Conservation (phyloP, 1,140 invertebrate species). For the Condylostylus longicornis region DNA sequence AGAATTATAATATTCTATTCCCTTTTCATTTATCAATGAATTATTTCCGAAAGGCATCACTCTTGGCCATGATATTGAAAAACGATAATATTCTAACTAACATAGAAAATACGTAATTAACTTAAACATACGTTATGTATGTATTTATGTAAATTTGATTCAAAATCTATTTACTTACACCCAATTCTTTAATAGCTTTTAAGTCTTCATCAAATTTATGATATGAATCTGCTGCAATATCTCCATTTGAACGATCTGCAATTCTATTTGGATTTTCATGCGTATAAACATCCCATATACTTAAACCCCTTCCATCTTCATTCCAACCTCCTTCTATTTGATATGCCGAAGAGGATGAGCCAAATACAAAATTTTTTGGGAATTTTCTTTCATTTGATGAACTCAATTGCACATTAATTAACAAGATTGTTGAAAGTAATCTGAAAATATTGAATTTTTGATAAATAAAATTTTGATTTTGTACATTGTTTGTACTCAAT, state of each 20-base stretch:
- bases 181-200: constrained; percentile 31
- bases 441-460: too few species aligned
- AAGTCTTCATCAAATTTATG: constrained; percentile 37
- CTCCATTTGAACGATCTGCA: constrained; percentile 30
- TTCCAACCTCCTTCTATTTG: constrained; percentile 50
- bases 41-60: constrained; percentile 40
- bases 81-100: constrained; percentile 28
- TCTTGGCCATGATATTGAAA: constrained; percentile 39
- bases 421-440: not conserved
- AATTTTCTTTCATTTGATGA: too few species aligned
- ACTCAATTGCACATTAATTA: too few species aligned
- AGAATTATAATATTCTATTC: constrained; percentile 44
- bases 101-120: too few species aligned
- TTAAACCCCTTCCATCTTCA: constrained; percentile 39
- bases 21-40: constrained; percentile 36
- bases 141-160: not conserved
- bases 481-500: too few species aligned
- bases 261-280: constrained; percentile 35
- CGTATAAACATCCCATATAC: constrained; percentile 40
- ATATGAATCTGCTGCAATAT: constrained; percentile 39
- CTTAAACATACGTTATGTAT: not conserved
- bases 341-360: constrained; percentile 40
- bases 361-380: constrained; percentile 41
- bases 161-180: constrained; percentile 4
- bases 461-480: too few species aligned